Evolutionary conservation across 2,797 vertebrate genomes (phyloP).

Genomic region (Nyctibius grandis): DNA sequence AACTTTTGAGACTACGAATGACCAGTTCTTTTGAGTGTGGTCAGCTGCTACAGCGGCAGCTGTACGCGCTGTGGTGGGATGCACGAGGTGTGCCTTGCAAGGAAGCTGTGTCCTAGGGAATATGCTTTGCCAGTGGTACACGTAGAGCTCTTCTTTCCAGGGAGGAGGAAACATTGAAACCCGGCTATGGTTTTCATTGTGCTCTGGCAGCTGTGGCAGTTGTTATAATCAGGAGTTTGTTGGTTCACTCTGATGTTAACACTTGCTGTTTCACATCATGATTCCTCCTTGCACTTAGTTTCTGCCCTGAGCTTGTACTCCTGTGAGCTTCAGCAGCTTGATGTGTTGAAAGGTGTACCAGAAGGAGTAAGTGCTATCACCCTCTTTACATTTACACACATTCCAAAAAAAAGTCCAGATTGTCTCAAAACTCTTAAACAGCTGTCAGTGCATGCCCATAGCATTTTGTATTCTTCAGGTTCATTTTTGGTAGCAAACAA

Average conservation of each 20-base stretch:
- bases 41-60: neutral
- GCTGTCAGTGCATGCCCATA: neutral
- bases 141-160: neutral
- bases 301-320: neutral
- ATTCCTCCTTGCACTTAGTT: neutral
- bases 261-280: neutral
- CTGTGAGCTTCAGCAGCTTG: neutral
- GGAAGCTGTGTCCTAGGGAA: accelerated
- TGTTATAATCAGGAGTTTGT: neutral
- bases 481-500: neutral
- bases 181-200: neutral
- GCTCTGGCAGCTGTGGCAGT: neutral
- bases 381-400: neutral
- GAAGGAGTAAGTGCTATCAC: neutral
- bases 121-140: neutral
- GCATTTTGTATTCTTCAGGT: neutral
- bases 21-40: slow-evolving; percentile 58
- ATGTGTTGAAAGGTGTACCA: neutral
- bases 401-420: neutral
- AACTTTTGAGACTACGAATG: slow-evolving; percentile 65
- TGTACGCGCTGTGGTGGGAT: neutral
- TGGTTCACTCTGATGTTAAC: neutral
- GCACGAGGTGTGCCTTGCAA: neutral
- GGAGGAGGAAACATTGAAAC: neutral
- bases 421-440: neutral